A percentile compares a stretch with the other conserved stretches of the same genome.
Evolutionary conservation across 2,888 invertebrate genomes (phyloP).

Genomic region (Cylindroiulus punctatus): DNA sequence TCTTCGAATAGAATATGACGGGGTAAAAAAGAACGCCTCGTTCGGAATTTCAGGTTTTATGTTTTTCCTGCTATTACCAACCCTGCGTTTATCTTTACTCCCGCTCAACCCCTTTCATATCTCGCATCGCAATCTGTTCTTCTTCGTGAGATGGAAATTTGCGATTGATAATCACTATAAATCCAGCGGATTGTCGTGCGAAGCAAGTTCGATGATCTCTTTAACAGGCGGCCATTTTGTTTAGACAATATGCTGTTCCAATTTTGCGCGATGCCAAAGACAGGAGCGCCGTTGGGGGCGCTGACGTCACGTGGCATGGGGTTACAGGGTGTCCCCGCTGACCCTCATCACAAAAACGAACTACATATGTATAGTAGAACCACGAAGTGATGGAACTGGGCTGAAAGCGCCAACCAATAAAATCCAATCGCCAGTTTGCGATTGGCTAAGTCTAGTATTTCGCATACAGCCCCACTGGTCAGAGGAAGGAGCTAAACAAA

Average conservation of each 20-base stretch:
- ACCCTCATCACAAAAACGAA: too few relatives aligned
- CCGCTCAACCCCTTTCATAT: neutral
- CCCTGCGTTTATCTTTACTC: neutral
- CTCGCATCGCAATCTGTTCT: neutral
- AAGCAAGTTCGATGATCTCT: constrained; percentile 26
- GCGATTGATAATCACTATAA: constrained; percentile 2
- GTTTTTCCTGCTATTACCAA: neutral
- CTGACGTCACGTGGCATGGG: neutral
- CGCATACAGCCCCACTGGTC: too few relatives aligned
- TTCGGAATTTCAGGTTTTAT: neutral
- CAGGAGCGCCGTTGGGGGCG: constrained; percentile 1
- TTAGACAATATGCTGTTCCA: neutral
- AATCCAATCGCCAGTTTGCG: too few relatives aligned
- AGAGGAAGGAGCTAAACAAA: too few relatives aligned
- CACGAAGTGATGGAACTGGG: too few relatives aligned
- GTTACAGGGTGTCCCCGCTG: too few relatives aligned
- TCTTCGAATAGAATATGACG: neutral
- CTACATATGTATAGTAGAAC: too few relatives aligned
- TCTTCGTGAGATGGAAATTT: constrained; percentile 31
- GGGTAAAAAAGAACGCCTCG: neutral
- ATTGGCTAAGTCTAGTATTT: too few relatives aligned
- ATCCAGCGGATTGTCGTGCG: neutral
- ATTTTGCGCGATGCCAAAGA: neutral
- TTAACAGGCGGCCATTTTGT: neutral
- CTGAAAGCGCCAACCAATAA: too few relatives aligned